Base-by-base conservation (phyloP, 2,888 invertebrate genomes). In the Mayetiola destructor region DNA sequence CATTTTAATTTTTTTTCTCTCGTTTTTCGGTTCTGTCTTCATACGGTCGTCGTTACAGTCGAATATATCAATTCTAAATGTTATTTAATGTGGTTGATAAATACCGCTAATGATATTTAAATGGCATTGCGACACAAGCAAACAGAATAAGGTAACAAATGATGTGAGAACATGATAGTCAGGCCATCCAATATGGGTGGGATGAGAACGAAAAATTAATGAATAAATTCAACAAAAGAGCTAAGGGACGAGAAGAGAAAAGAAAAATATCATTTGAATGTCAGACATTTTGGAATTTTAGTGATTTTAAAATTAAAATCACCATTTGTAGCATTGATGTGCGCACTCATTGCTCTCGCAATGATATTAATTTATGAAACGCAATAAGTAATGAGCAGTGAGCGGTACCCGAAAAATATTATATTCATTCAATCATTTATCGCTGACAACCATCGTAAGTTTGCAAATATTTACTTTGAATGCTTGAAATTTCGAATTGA, bases 1-100 rank as follows among this genome's bases (percentile, higher is more conserved):
- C 48, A 48, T 27, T n/a, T 27, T 23, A 48, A 27, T 27, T 27
- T 8, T 40, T 40, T 21, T 48, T 48, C 27, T 48, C 27, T 48
- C 48, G 48, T n/a, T 16, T 48, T 23, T 48, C 48, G 48, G 48
- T 27, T 27, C 9, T n/a, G n/a, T n/a, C n/a, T n/a, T n/a, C n/a
- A n/a, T n/a, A n/a, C n/a, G n/a, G n/a, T n/a, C n/a, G n/a, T n/a
- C n/a, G n/a, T n/a, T n/a, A n/a, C n/a, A n/a, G n/a, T n/a, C n/a
- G n/a, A n/a, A n/a, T n/a, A n/a, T n/a, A n/a, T n/a, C n/a, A n/a
- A n/a, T 48, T 27, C 48, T 37, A 59, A 59, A 42, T 56, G 55
- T 55, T 59, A 59, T 59, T 59, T 59, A 59, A 59, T 59, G 48
- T 55, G 59, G 57, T 39, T 59, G 59, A 48, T 59, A 55, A 53